Evolutionary conservation across 2,888 invertebrate species (phyloP).

Genomic region (Rotaria macrura): DNA sequence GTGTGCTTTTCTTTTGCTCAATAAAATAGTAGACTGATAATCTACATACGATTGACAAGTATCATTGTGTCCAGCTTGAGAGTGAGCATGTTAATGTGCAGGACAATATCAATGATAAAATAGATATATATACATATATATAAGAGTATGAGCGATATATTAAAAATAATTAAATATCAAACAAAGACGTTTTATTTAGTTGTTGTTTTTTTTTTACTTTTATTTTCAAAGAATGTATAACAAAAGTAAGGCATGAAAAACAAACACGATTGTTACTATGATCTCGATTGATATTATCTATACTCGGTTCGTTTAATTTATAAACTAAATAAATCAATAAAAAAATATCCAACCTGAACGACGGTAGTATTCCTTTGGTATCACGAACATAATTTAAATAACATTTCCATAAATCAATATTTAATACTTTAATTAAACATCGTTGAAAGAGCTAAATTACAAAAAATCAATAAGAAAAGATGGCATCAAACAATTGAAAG

Average conservation of each 20-base stretch:
- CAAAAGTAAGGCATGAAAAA: slow-evolving; percentile 5
- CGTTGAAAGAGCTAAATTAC: slow-evolving; percentile 74
- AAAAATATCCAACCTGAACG: not conserved
- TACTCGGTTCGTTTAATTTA: not conserved
- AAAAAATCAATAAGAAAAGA: slow-evolving; percentile 37
- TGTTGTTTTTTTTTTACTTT: not conserved
- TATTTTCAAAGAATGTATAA: not conserved
- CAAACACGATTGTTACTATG: not conserved
- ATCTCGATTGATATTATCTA: not conserved
- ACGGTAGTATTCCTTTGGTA: slow-evolving; percentile 55
- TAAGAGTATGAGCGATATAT: not conserved
- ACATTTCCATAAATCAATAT: slow-evolving; percentile 94
- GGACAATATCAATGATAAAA: not conserved
- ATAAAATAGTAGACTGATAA: not conserved
- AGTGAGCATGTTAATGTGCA: not conserved
- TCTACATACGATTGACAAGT: not conserved
- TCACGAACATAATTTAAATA: slow-evolving; percentile 96
- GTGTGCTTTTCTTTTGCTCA: not conserved
- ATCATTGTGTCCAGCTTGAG: not conserved
- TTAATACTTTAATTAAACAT: slow-evolving; percentile 91
- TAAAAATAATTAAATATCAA: slow-evolving; percentile 22
- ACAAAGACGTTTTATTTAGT: not conserved
- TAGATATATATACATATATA: not conserved
- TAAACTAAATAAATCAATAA: not conserved
- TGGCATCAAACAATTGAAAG: too few relatives aligned